Percentiles rank a stretch among this genome's conserved stretches.
Conservation (phyloP, 2,888 invertebrate genomes). For the Drosophila hamatofila region DNA sequence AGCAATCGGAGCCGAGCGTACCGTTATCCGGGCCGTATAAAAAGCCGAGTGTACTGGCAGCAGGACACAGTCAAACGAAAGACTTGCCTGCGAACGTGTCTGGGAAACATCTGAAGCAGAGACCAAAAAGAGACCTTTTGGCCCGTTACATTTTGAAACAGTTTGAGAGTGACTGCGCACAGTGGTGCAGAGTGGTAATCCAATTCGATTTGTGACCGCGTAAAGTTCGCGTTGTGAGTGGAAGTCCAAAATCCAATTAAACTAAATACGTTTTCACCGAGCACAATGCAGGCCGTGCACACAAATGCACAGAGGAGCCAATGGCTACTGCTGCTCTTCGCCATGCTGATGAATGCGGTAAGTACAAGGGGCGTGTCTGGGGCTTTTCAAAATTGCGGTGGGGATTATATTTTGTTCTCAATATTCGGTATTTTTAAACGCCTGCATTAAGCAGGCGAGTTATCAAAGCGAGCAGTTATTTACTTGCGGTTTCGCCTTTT, state of each 20-base stretch:
- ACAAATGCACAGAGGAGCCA: conserved; percentile 64
- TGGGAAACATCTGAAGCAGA: conserved; percentile 9
- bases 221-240: conserved; percentile 8
- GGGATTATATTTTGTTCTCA: conserved; percentile 62
- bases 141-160: conserved; percentile 43
- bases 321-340: conserved; percentile 72
- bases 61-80: conserved; percentile 72
- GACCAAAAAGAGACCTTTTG: conserved; percentile 3
- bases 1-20: conserved; percentile 16
- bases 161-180: conserved; percentile 46
- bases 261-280: conserved; percentile 13
- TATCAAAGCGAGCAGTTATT: conserved; percentile 26
- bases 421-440: conserved; percentile 38
- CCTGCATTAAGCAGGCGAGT: conserved; percentile 30
- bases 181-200: conserved; percentile 40
- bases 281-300: conserved; percentile 68
- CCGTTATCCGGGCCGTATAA: conserved; percentile 72
- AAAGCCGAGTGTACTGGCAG: conserved; percentile 59
- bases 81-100: conserved; percentile 60
- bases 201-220: conserved; percentile 36
- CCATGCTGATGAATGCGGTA: conserved; percentile 83
- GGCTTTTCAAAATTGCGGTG: background rate
- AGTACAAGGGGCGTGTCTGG: conserved; percentile 50
- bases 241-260: conserved; percentile 32
- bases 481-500: conserved; percentile 19